These are phyloP conservation scores for Cosmorhoe ocellata DNA, from an alignment of 2,888 invertebrate genomes.

Conservation along the genomic window DNA sequence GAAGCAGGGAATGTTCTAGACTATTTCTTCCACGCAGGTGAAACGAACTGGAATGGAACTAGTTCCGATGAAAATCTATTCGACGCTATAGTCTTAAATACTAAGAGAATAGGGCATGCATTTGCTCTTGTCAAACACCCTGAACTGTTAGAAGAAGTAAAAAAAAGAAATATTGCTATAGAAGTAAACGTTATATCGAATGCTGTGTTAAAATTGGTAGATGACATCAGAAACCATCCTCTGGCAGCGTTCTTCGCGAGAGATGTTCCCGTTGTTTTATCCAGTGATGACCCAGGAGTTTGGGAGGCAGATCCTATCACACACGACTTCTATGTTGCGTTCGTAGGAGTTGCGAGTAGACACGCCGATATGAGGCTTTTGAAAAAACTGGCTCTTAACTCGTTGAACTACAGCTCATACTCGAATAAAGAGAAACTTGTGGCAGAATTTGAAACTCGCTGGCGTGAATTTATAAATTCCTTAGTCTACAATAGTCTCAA, in stretches of 20 bases:
- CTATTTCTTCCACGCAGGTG: constrained; percentile 91
- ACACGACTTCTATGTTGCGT: constrained; percentile 89
- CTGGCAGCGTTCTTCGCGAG: constrained; percentile 84
- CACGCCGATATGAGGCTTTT: constrained; percentile 86
- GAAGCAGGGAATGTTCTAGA: constrained; percentile 75
- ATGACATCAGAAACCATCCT: constrained; percentile 90
- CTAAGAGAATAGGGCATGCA: constrained; percentile 90
- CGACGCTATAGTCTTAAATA: constrained; percentile 88
- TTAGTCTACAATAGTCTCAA: constrained; percentile 33
- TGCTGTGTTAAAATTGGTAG: constrained; percentile 86
- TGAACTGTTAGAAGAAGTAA: constrained; percentile 81
- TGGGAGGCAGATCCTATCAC: constrained; percentile 89
- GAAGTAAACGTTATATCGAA: constrained; percentile 92
- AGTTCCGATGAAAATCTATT: constrained; percentile 87
- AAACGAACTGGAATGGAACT: constrained; percentile 88
- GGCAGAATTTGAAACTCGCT: constrained; percentile 65
- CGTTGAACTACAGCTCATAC: constrained; percentile 86
- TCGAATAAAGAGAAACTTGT: constrained; percentile 60
- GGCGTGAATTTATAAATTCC: constrained; percentile 64
- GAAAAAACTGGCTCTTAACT: constrained; percentile 89
- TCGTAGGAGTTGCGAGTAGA: constrained; percentile 87
- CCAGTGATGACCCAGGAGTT: constrained; percentile 89
- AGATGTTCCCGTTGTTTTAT: constrained; percentile 87
- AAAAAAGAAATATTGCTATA: constrained; percentile 84
- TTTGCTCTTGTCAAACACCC: constrained; percentile 90